These are phyloP conservation scores for Arion vulgaris DNA, from an alignment of 1,140 invertebrate species.

Conservation along the genomic window DNA sequence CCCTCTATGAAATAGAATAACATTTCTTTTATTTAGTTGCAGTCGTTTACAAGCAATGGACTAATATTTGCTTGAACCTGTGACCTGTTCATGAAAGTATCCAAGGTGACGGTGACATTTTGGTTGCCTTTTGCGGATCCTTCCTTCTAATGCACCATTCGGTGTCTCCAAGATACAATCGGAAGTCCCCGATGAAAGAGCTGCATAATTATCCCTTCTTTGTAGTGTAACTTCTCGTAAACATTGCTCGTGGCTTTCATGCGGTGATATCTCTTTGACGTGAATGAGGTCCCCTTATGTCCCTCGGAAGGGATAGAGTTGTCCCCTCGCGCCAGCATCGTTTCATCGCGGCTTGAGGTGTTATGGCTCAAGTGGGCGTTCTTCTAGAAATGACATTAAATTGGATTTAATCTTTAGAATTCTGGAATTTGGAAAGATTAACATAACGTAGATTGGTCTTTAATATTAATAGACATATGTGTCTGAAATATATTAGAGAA, in stretches of 20 bases:
- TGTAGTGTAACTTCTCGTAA: conserved; percentile 39
- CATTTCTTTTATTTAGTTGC: neutral
- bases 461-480: too few relatives aligned
- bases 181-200: conserved; percentile 24
- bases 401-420: neutral
- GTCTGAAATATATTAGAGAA: too few relatives aligned
- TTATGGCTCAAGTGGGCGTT: neutral
- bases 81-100: conserved; percentile 12
- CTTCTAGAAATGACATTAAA: neutral
- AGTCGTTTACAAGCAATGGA: neutral
- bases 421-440: neutral
- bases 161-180: conserved; percentile 5
- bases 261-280: conserved; percentile 21
- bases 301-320: conserved; percentile 23
- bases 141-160: conserved; percentile 21
- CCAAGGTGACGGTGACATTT: conserved; percentile 10
- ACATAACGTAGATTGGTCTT: too few relatives aligned
- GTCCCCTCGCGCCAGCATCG: conserved; percentile 1
- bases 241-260: conserved; percentile 37
- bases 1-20: neutral
- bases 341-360: neutral
- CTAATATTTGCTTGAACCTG: conserved; percentile 20
- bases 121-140: neutral
- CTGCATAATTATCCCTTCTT: conserved; percentile 28
- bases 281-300: conserved; percentile 32